Evolutionary conservation across 2,888 invertebrate species (phyloP), one percentile per base, ranked within the genome.

Genomic region (Melitaea athalia): DNA sequence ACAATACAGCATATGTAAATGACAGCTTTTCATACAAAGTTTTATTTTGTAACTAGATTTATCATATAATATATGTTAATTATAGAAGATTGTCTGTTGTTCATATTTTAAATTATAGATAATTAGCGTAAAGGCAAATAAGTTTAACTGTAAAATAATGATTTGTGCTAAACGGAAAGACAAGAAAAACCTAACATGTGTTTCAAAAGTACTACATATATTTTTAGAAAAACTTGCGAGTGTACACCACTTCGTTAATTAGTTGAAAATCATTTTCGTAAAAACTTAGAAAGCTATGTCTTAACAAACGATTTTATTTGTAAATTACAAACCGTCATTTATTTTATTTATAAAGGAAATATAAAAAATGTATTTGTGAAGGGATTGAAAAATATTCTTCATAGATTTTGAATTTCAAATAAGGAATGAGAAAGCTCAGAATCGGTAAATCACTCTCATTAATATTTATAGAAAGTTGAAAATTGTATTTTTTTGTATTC

Each of bases 381-480:
- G 43, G 42, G 17, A 59, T 24, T 43, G 59, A 59, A 43, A 59
- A 59, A 55, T 59, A 60, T 60, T 31, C 47, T 12, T 45, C 31
- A 31, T 60, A 11, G 42, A 45, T 45, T 60, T 60, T 60, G 60
- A 45, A 60, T 15, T 47, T 60, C 60, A 42, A 59, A 59, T 59
- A 43, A 24, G 47, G 43, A 59, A 43, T 38, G 43, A 15, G 43
- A 57, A 31, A 11, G 42, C 57, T 38, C 42, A 33, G 42, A 57
- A 38, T 59, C 59, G 60, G 47, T 60, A 60, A 60, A 60, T 60
- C 60, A 60, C 24, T 15, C 38, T 60, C 60, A 60, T 60, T 60
- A 60, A 60, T 60, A 60, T 60, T 60, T 47, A 60, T 7, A 24
- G 45, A 47, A 60, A n/a, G 47, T 47, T 45, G 10, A 53, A 57